Conservation (phyloP, 2,888 invertebrate genomes). For the Eumacrocentrus americanus region DNA sequence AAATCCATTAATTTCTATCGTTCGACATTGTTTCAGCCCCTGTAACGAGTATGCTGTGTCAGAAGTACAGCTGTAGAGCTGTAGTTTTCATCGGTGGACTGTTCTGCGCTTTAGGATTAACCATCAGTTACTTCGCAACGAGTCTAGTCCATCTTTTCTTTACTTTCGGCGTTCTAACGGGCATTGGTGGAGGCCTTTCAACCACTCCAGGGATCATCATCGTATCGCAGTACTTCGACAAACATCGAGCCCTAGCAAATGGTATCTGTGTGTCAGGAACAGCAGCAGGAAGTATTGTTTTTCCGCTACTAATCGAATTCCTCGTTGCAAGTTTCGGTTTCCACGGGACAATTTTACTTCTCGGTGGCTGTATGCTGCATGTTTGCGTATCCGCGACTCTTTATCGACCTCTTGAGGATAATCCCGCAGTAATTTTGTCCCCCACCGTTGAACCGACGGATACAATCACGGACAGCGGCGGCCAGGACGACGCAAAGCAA, state of each 20-base stretch:
- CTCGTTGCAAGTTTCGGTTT: slow-evolving; percentile 74
- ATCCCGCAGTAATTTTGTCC: slow-evolving; percentile 46
- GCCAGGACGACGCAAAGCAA: slow-evolving; percentile 49
- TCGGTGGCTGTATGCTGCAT: slow-evolving; percentile 78
- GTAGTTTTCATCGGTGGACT: slow-evolving; percentile 77
- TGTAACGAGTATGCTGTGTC: slow-evolving; percentile 75
- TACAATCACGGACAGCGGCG: slow-evolving; percentile 45
- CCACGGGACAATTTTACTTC: slow-evolving; percentile 73
- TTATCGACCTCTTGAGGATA: slow-evolving; percentile 67
- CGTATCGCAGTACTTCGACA: slow-evolving; percentile 80
- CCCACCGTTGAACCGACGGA: slow-evolving; percentile 35
- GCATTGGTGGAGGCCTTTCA: slow-evolving; percentile 78
- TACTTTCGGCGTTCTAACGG: slow-evolving; percentile 76
- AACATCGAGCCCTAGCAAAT: slow-evolving; percentile 78
- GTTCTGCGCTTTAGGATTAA: slow-evolving; percentile 74
- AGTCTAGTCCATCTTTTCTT: slow-evolving; percentile 73
- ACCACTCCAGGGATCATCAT: slow-evolving; percentile 83
- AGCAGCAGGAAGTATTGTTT: slow-evolving; percentile 79
- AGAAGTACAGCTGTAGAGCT: slow-evolving; percentile 68
- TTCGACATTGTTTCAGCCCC: slow-evolving; percentile 65
- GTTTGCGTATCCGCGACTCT: slow-evolving; percentile 76
- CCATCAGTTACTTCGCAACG: slow-evolving; percentile 73
- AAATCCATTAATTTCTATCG: too few relatives aligned
- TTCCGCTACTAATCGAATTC: slow-evolving; percentile 76
- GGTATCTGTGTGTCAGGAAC: slow-evolving; percentile 83